Percentiles rank a stretch among this genome's conserved stretches.
phyloP scores from a whole-genome alignment of 2,888 invertebrate species.

The Drosophila histrio region DNA sequence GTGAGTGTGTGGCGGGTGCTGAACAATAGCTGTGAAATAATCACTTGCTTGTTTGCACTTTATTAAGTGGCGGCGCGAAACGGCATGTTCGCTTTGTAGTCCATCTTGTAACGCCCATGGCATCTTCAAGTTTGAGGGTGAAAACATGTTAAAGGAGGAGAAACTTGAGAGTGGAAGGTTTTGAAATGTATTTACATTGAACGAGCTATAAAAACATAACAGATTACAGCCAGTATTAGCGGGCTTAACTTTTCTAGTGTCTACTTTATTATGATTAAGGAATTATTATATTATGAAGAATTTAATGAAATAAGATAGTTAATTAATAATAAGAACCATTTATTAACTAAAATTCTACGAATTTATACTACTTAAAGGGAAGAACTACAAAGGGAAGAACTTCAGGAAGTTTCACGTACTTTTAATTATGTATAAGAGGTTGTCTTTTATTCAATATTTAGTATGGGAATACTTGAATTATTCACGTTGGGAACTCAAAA shows the following conservation, averaged over 20 bases:
- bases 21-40: conserved; percentile 77
- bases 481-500: too few species aligned
- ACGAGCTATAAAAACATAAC: neutral
- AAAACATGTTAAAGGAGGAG: neutral
- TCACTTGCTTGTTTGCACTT: conserved; percentile 77
- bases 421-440: too few species aligned
- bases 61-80: conserved; percentile 56
- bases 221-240: neutral
- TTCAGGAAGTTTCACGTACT: too few species aligned
- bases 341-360: too few species aligned
- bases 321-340: too few species aligned
- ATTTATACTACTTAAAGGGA: too few species aligned
- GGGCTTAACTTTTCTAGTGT: too few species aligned
- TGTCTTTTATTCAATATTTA: too few species aligned
- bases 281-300: too few species aligned
- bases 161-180: neutral
- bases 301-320: too few species aligned
- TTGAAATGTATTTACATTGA: neutral
- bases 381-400: too few species aligned
- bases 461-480: too few species aligned
- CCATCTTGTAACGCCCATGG: conserved; percentile 25
- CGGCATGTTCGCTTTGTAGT: conserved; percentile 22
- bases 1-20: conserved; percentile 33
- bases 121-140: neutral
- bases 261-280: neutral